Evolutionary conservation across 2,113 vertebrate genomes (phyloP).

Genomic region (Odontesthes bonariensis): DNA sequence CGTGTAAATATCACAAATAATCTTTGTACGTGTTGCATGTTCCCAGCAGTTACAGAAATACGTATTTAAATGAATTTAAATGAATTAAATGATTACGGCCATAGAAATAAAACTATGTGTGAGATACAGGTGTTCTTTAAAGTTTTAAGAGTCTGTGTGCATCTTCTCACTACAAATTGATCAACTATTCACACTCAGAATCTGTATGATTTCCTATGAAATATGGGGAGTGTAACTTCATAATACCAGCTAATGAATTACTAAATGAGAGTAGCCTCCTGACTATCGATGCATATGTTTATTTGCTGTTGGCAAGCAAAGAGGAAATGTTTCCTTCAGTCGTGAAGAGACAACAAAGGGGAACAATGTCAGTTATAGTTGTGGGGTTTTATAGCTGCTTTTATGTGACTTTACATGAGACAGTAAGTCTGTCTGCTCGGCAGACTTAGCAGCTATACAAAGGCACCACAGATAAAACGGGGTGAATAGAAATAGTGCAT

Average conservation of each 20-base stretch:
- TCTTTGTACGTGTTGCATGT: too few relatives aligned
- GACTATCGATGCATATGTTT: background rate
- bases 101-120: too few relatives aligned
- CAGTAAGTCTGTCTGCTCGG: background rate
- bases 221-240: slow-evolving; percentile 30
- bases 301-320: slow-evolving; percentile 1
- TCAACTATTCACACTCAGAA: background rate
- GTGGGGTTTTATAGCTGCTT: background rate
- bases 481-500: slow-evolving; percentile 6
- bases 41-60: too few relatives aligned
- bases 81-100: too few relatives aligned
- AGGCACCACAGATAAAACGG: background rate
- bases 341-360: background rate
- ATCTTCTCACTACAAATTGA: slow-evolving; percentile 6
- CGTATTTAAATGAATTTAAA: too few relatives aligned
- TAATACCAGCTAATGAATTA: slow-evolving; percentile 45
- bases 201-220: slow-evolving; percentile 20
- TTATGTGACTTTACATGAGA: background rate
- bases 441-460: background rate
- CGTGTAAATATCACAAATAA: background rate
- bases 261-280: background rate
- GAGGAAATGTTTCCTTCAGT: background rate
- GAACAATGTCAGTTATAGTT: background rate
- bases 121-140: too few relatives aligned
- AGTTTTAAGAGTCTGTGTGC: background rate